Evolutionary conservation across 2,888 invertebrate species (phyloP), one percentile per base, ranked within the genome.

Genomic region (Matsumyia berberina): DNA sequence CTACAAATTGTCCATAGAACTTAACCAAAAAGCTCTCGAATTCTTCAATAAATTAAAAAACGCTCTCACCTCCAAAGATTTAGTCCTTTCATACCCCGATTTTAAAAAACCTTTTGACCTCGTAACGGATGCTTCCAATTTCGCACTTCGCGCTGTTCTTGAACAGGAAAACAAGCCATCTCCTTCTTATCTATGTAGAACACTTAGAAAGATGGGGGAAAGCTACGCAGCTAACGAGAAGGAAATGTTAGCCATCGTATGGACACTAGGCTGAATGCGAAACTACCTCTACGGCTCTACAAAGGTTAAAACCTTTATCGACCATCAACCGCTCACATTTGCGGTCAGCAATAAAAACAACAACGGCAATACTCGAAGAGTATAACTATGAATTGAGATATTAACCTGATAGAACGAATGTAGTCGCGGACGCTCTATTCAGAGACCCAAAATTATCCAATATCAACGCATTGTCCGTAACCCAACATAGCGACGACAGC

Each of bases 321-420:
- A 79, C 15, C 70, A 64, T 35, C 78, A 79, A 46, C 77, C 62
- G 8, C 51, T 72, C 12, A 74, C 74, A 5, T 57, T 9, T 29
- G 51, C 62, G 8, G 37, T 73, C 9, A 73, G 62, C 4, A 62
- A 42, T 5, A 73, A 31, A 42, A 73, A 62, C 29, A 72, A 39
- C 11, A 58, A 72, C 8, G 9, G 31, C 70, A 12, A 42, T 70
- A n/a, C 9, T 87, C 0, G 82, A 86, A 49, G 80, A 86, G n/a
- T n/a, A n/a, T n/a, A n/a, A n/a, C n/a, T n/a, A n/a, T n/a, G n/a
- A n/a, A n/a, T n/a, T n/a, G n/a, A 83, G 88, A 15, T 92, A 92
- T 72, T 87, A 89, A 3, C 90, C 90, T 33, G 33, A 8, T 6
- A 33, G 2, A 33, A 33, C 80, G 0, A 91, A 92, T 77, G 86